Evolutionary conservation across 2,797 vertebrate species (phyloP).

Genomic region (Ceyx erithaca): DNA sequence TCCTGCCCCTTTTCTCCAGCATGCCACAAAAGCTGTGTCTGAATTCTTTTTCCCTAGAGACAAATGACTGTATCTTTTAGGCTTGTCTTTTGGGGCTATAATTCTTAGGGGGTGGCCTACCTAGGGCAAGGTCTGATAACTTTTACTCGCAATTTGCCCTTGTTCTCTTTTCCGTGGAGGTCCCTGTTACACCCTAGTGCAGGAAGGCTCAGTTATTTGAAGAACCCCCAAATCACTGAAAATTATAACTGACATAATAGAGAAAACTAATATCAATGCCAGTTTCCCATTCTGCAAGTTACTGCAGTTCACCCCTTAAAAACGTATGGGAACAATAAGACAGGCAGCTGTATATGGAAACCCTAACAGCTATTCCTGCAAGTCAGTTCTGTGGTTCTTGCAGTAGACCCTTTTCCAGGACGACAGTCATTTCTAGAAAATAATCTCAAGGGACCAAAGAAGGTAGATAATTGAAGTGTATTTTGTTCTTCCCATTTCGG

Average conservation of each 20-base stretch:
- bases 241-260: background rate
- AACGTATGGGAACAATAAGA: background rate
- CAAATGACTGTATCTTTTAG: background rate
- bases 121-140: background rate
- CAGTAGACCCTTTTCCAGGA: background rate
- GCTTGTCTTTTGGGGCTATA: background rate
- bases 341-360: background rate
- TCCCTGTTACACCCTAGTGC: background rate
- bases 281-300: background rate
- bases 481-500: background rate
- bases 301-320: background rate
- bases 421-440: background rate
- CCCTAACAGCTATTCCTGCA: rapidly evolving
- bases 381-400: background rate
- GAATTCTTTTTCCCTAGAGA: background rate
- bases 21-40: background rate
- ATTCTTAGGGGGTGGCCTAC: background rate
- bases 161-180: background rate
- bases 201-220: background rate
- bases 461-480: background rate
- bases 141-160: background rate
- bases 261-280: slow-evolving; percentile 3
- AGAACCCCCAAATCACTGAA: background rate
- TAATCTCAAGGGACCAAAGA: background rate
- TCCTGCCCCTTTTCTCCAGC: background rate